These are phyloP conservation scores for Sebastolobus alascanus DNA, from an alignment of 2,797 vertebrate genomes.

Conservation along the genomic window DNA sequence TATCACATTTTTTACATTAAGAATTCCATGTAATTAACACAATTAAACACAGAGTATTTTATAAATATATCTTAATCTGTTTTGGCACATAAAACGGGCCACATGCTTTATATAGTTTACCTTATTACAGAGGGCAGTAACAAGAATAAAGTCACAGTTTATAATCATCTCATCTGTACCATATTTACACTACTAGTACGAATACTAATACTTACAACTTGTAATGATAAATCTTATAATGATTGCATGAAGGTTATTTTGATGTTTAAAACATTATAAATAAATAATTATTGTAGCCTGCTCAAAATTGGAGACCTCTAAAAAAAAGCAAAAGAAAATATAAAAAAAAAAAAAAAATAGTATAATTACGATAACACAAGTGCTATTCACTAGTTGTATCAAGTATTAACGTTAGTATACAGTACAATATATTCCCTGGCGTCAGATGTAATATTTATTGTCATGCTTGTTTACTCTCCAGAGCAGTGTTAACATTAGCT, in stretches of 20 bases:
- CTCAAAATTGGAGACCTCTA: background rate
- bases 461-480: background rate
- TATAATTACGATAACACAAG: background rate
- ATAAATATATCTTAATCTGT: no score
- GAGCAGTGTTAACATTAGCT: constrained; percentile 25
- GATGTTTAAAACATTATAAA: background rate
- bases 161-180: background rate
- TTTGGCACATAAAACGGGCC: no score
- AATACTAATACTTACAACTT: background rate
- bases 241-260: background rate
- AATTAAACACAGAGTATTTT: no score
- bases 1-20: no score
- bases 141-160: background rate
- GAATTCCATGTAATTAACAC: no score
- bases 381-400: background rate
- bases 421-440: background rate
- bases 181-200: background rate
- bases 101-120: no score
- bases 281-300: background rate
- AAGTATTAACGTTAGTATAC: background rate
- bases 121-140: background rate
- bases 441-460: background rate
- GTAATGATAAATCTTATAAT: background rate
- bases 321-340: background rate
- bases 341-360: background rate